Evolutionary conservation across 2,797 vertebrate genomes (phyloP).

Genomic region (Pseudochirops corinnae): DNA sequence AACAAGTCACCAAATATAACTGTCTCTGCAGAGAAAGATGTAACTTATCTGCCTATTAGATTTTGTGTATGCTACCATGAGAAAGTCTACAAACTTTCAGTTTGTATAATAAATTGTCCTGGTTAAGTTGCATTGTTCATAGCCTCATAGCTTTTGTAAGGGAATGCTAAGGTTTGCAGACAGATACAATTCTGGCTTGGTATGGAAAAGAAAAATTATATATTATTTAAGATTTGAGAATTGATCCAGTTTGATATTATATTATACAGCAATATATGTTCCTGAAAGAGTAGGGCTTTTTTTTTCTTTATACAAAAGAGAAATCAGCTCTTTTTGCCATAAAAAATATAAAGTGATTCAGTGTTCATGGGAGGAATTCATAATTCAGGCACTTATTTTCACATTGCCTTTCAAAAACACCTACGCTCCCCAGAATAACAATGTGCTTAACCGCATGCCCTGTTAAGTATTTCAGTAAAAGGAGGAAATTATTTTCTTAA

Average conservation of each 20-base stretch:
- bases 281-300: conserved; percentile 61
- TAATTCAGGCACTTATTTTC: conserved; percentile 83
- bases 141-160: background rate
- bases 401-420: conserved; percentile 82
- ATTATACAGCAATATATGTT: conserved; percentile 40
- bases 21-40: background rate
- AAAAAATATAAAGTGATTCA: conserved; percentile 82
- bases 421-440: conserved; percentile 79
- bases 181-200: background rate
- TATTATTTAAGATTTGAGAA: conserved; percentile 19
- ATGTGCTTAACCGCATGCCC: conserved; percentile 60
- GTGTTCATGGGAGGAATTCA: conserved; percentile 84
- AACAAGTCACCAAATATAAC: background rate
- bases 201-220: conserved; percentile 25
- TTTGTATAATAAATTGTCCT: conserved; percentile 31
- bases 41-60: background rate
- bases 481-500: conserved; percentile 81
- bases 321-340: conserved; percentile 67
- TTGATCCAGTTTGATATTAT: conserved; percentile 28
- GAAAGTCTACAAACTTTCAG: background rate
- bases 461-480: conserved; percentile 76
- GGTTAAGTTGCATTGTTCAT: background rate
- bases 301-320: conserved; percentile 55
- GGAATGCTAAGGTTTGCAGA: conserved; percentile 2
- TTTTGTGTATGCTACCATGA: background rate